phyloP scores from a whole-genome alignment of 2,797 vertebrate species.

The Gobio occitaniae region DNA sequence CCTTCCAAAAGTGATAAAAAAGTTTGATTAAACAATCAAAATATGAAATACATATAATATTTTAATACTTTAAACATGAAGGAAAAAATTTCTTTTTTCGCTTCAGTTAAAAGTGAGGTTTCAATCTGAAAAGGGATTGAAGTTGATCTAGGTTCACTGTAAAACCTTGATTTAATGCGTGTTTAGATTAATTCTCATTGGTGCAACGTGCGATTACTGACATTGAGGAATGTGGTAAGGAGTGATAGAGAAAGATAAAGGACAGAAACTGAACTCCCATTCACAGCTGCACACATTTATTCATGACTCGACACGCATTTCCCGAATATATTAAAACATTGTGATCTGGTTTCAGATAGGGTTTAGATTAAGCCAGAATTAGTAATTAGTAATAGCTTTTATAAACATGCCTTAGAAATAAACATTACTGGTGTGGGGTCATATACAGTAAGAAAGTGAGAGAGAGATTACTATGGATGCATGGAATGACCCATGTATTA shows the following conservation, averaged over 20 bases:
- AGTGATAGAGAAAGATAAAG: not conserved
- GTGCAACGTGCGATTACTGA: not conserved
- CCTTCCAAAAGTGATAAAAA: no score
- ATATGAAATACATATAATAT: no score
- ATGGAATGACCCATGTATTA: no score
- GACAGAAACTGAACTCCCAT: not conserved
- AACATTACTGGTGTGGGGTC: no score
- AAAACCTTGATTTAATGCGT: not conserved
- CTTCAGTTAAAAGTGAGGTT: not conserved
- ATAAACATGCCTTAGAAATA: no score
- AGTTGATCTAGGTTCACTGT: not conserved
- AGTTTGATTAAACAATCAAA: no score
- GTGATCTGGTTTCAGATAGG: no score
- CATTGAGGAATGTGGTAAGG: slow-evolving; percentile 2
- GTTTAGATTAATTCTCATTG: not conserved
- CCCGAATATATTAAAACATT: not conserved
- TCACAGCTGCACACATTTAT: not conserved
- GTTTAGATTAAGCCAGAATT: no score
- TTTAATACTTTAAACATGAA: no score
- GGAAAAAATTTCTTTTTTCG: not conserved
- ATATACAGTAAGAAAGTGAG: no score
- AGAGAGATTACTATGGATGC: no score
- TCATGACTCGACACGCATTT: not conserved
- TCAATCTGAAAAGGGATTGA: not conserved
- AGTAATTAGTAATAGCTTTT: no score